phyloP scores from a whole-genome alignment of 2,113 vertebrate genomes.

The Stegostoma tigrinum region DNA sequence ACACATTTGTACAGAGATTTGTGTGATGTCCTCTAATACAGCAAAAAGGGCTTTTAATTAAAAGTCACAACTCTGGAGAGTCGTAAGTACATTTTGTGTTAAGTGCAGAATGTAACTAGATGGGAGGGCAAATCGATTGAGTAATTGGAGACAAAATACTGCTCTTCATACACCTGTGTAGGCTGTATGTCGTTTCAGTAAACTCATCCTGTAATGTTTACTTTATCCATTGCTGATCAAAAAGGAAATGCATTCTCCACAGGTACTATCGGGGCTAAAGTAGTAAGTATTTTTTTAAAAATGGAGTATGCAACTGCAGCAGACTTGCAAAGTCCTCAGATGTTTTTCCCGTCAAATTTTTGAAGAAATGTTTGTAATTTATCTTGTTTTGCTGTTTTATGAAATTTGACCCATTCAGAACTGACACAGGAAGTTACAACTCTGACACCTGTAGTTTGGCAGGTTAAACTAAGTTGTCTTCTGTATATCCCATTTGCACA shows the following conservation, averaged over 20 bases:
- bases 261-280: not conserved
- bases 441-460: not conserved
- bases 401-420: not conserved
- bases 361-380: not conserved
- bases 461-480: not conserved
- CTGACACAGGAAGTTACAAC: not conserved
- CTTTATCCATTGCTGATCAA: not conserved
- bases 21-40: not conserved
- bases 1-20: not conserved
- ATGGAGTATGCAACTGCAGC: not conserved
- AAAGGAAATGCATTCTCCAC: not conserved
- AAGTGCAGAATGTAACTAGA: not conserved
- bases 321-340: not conserved
- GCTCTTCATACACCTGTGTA: not conserved
- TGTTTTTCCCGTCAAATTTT: not conserved
- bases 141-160: not conserved
- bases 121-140: not conserved
- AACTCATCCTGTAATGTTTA: not conserved
- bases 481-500: not conserved
- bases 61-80: not conserved
- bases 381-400: not conserved
- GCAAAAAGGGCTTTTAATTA: not conserved
- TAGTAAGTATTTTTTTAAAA: no score
- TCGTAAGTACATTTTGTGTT: not conserved
- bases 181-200: not conserved